Percentiles rank a stretch among this genome's conserved stretches.
phyloP scores from a whole-genome alignment of 2,113 vertebrate genomes.

The Burhinus oedicnemus region DNA sequence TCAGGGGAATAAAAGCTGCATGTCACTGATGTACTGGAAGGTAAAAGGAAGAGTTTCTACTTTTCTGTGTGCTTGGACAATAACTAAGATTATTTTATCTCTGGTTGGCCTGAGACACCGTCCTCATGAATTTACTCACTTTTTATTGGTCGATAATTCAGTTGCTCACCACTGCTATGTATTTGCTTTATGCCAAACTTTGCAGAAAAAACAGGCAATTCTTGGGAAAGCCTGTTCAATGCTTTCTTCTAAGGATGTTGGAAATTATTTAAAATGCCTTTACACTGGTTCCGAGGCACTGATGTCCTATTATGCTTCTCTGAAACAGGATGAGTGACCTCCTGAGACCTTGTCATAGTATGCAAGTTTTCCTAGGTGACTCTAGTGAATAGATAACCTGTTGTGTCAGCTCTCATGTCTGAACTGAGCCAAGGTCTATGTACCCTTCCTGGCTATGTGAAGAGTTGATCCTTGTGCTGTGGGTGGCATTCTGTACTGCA shows the following conservation, averaged over 20 bases:
- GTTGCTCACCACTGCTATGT: not conserved
- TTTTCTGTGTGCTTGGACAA: not conserved
- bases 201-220: not conserved
- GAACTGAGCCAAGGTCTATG: slow-evolving; percentile 34
- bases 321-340: not conserved
- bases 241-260: not conserved
- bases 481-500: slow-evolving; percentile 20
- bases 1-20: not conserved
- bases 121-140: not conserved
- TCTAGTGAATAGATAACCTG: slow-evolving; percentile 31
- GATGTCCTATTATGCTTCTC: not conserved
- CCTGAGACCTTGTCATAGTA: slow-evolving; percentile 15
- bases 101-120: not conserved
- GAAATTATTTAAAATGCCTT: not conserved
- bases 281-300: not conserved
- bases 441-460: slow-evolving; percentile 55
- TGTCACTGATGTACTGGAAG: not conserved
- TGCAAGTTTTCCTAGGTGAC: slow-evolving; percentile 40
- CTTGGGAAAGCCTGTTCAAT: not conserved
- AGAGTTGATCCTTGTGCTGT: slow-evolving; percentile 49
- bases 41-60: not conserved
- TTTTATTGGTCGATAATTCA: not conserved
- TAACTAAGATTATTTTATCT: not conserved
- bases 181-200: not conserved
- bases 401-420: slow-evolving; percentile 30